A percentile compares a stretch with the other conserved stretches of the same genome.
Evolutionary conservation across 2,797 vertebrate genomes (phyloP).

Genomic region (Enteromius argenteus): DNA sequence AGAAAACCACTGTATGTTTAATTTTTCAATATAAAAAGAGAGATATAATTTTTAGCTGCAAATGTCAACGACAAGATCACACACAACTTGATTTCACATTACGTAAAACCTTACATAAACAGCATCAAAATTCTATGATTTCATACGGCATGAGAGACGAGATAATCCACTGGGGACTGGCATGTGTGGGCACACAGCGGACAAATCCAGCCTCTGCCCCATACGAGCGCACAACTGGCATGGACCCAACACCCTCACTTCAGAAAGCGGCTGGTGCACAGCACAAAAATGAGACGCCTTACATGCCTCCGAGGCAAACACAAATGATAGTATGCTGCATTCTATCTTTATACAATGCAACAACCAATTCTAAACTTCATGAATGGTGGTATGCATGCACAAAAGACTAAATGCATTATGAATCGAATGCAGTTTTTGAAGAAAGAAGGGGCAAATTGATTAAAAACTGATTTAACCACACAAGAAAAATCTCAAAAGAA

Average conservation of each 20-base stretch:
- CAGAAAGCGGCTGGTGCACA: neutral
- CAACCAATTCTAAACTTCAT: neutral
- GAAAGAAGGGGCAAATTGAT: neutral
- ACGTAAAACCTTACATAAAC: conserved; percentile 47
- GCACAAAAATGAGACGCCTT: neutral
- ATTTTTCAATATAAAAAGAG: neutral
- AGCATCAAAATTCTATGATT: conserved; percentile 25
- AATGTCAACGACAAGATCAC: neutral
- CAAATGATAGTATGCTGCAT: neutral
- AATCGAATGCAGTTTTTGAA: neutral
- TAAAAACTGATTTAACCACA: neutral
- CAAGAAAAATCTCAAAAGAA: too few species aligned
- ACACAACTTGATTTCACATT: conserved; percentile 11
- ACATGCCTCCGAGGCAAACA: neutral
- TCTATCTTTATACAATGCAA: neutral
- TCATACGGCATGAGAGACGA: conserved; percentile 23
- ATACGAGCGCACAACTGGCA: conserved; percentile 9
- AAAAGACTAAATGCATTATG: neutral
- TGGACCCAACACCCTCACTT: conserved; percentile 14
- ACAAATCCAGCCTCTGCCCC: conserved; percentile 37
- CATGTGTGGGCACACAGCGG: conserved; percentile 30
- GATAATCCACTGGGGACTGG: conserved; percentile 46
- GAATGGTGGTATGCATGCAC: neutral
- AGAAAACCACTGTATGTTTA: neutral
- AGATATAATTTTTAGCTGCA: neutral